Base-by-base conservation (phyloP, 1,140 invertebrate species). In the Euwallacea similis region DNA sequence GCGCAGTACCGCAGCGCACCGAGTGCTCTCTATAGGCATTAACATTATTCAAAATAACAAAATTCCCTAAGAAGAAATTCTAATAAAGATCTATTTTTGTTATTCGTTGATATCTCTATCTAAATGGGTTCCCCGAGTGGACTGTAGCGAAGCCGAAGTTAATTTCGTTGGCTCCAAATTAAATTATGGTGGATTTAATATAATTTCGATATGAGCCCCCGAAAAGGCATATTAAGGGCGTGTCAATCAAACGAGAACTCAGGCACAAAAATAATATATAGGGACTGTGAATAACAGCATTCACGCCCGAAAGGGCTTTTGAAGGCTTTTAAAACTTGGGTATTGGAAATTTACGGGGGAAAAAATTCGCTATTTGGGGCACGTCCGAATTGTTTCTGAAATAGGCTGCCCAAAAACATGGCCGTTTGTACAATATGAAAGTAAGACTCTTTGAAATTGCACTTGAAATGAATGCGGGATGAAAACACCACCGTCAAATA, bases 1-100 rank as follows among this genome's bases (percentile, higher is more conserved):
- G 85, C 85, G 68, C 85, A 87, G 76, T 83, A 83, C 77, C 80
- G 86, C 74, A 85, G 86, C 81, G 84, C 84, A 83, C 86, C 86
- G 71, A 86, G 85, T 80, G 79, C 76, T 41, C 76, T 79, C n/a
- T 82, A 81, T 74, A 75, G 78, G 76, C 77, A 78, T 69, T 81
- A 75, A 77, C 64, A 62, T 61, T 46, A 21, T 21, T 16, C 53
- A 54, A 63, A 63, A 43, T 66, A 61, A 59, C 61, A 9, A 59
- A 61, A 46, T 61, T 46, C 11, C 15, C 11, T 65, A 62, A 13
- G 13, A 42, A 15, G 53, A 59, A 16, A 61, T 42, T 61, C 44
- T 62, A 43, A 69, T 21, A 63, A 69, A 63, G 21, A 70, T 70
- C 33, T 70, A 70, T 70, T 70, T 70, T 70, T 64, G 41, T 70